Conservation (phyloP, 2,113 vertebrate genomes). For the Petrocephalus zakoni region DNA sequence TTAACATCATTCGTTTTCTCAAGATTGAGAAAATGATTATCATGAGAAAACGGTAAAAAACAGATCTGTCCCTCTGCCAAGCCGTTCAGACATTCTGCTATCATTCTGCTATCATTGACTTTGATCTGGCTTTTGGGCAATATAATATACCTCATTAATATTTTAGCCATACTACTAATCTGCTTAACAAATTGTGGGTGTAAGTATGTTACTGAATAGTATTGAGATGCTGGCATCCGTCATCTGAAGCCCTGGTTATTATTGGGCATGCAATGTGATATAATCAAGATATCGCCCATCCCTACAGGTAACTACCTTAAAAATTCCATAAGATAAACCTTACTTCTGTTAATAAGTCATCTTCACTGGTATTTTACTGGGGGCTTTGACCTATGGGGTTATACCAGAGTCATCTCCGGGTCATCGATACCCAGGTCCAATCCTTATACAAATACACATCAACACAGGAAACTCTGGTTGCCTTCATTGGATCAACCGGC, state of each 20-base stretch:
- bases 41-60: not conserved
- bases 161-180: too few relatives aligned
- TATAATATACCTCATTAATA: too few relatives aligned
- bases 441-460: slow-evolving; percentile 15
- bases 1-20: not conserved
- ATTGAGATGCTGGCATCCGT: too few relatives aligned
- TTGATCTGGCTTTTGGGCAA: too few relatives aligned
- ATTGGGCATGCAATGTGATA: too few relatives aligned
- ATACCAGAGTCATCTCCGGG: not conserved
- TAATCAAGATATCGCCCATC: too few relatives aligned
- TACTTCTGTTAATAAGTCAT: not conserved
- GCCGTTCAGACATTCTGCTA: not conserved
- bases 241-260: too few relatives aligned
- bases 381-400: not conserved
- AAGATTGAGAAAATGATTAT: not conserved
- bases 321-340: not conserved
- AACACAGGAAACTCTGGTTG: slow-evolving; percentile 23
- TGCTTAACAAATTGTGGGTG: too few relatives aligned
- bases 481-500: slow-evolving; percentile 30
- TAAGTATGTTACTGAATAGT: too few relatives aligned
- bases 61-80: not conserved
- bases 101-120: too few relatives aligned
- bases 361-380: too few relatives aligned
- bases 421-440: not conserved
- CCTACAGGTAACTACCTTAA: not conserved